Evolutionary conservation across 2,888 invertebrate genomes (phyloP), one percentile per base, ranked within the genome.

Genomic region (Nemapogon koenigi): DNA sequence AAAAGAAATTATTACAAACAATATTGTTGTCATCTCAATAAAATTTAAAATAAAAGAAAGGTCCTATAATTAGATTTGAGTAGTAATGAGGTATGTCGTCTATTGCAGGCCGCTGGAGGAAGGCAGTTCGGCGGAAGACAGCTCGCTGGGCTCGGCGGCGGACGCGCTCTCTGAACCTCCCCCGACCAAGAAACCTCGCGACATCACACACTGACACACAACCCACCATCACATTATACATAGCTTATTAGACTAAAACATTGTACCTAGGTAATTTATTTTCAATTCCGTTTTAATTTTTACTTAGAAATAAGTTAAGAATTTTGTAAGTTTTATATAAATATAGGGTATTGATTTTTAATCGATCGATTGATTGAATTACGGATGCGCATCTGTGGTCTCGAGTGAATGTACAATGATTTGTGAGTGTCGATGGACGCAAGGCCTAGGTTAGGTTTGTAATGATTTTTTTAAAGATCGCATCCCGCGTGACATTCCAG

Each of bases 211-310:
- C 76, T 76, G 78, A 78, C 76, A 60, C 55, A 48, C 50, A 59
- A 54, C 51, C 60, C 59, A 60, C 63, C 54, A 67, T 66, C 61
- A 43, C 42, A 66, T 59, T 75, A 75, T 75, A 75, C 66, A 73
- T 76, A 75, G 69, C 73, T 73, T 69, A 62, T 58, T 75, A 76
- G 73, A 72, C 68, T 73, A 45, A 46, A 70, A 75, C 69, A 73
- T 75, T 78, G 76, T 80, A 80, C 78, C 79, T 80, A 80, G 80
- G 73, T 80, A 80, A 80, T 80, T 80, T 80, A 80, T 80, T 80
- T 73, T 73, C 67, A 79, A 80, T 80, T 80, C 79, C 80, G 79
- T 66, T 79, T n/a, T 79, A 78, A 75, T 78, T 75, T 73, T 76
- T 76, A 76, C 62, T 70, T 79, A 79, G 78, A 47, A 46, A 62